Conservation (phyloP, 2,888 invertebrate species). For the Eristalinus sepulchralis region DNA sequence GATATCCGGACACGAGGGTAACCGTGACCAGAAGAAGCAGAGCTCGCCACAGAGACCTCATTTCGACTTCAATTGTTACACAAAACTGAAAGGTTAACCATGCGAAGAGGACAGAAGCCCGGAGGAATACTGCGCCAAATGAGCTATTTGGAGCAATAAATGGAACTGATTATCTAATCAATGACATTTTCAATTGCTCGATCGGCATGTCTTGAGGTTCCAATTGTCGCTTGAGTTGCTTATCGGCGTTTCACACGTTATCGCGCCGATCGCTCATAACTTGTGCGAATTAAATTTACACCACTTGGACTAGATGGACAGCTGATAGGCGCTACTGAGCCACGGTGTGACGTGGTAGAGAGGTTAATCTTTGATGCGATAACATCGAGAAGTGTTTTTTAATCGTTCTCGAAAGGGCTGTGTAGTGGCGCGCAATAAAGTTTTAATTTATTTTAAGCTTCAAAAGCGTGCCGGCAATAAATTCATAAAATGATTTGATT, state of each 20-base stretch:
- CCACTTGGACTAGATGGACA: not conserved
- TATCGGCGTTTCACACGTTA: not conserved
- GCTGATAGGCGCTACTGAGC: not conserved
- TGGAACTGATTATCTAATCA: not conserved
- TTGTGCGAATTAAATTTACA: constrained; percentile 3
- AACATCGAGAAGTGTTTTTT: not conserved
- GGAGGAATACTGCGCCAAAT: not conserved
- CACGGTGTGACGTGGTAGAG: not conserved
- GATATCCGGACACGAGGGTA: constrained; percentile 13
- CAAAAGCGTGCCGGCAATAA: no score
- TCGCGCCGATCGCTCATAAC: not conserved
- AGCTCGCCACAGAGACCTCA: constrained; percentile 17
- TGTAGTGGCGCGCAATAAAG: no score
- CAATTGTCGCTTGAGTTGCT: not conserved
- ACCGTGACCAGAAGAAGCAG: not conserved
- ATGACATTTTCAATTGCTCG: not conserved
- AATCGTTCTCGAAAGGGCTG: not conserved
- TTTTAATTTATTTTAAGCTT: no score
- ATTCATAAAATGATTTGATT: no score
- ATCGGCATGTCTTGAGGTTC: not conserved
- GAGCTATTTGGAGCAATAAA: not conserved
- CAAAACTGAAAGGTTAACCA: constrained; percentile 1
- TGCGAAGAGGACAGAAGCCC: not conserved
- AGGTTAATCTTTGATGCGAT: not conserved
- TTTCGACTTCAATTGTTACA: not conserved